These are phyloP conservation scores for Neodiprion pinetum DNA, from an alignment of 1,140 invertebrate species.

Conservation along the genomic window DNA sequence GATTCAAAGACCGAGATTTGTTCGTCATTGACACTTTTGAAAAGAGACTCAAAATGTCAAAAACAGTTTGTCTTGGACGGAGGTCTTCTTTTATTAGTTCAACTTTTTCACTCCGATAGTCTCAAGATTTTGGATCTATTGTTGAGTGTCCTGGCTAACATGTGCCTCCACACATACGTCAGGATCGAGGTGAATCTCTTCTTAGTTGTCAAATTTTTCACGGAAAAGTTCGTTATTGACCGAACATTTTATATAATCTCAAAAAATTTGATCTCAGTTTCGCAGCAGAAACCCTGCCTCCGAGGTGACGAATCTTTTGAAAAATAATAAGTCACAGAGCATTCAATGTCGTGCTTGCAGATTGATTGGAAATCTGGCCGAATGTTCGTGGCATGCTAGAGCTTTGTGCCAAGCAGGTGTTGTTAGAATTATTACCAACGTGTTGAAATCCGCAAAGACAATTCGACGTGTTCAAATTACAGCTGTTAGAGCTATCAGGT, in stretches of 20 bases:
- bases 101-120: constrained; percentile 41
- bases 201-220: neutral
- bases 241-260: too few species aligned
- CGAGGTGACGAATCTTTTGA: constrained; percentile 45
- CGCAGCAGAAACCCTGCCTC: constrained; percentile 39
- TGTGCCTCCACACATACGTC: constrained; percentile 38
- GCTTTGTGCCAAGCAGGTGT: constrained; percentile 43
- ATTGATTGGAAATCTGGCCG: constrained; percentile 51
- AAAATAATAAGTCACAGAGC: constrained; percentile 37
- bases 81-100: constrained; percentile 39
- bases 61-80: constrained; percentile 39
- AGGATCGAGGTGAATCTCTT: constrained; percentile 43
- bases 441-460: constrained; percentile 34
- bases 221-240: constrained; percentile 3
- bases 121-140: constrained; percentile 41
- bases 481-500: constrained; percentile 51
- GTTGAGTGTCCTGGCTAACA: constrained; percentile 50
- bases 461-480: constrained; percentile 45
- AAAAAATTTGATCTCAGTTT: constrained; percentile 33
- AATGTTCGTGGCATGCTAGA: constrained; percentile 46
- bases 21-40: constrained; percentile 38
- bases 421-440: constrained; percentile 31
- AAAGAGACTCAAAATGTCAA: constrained; percentile 42
- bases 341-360: constrained; percentile 53
- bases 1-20: constrained; percentile 38